Conservation (phyloP, 1,140 invertebrate genomes). For the Agrilus planipennis region DNA sequence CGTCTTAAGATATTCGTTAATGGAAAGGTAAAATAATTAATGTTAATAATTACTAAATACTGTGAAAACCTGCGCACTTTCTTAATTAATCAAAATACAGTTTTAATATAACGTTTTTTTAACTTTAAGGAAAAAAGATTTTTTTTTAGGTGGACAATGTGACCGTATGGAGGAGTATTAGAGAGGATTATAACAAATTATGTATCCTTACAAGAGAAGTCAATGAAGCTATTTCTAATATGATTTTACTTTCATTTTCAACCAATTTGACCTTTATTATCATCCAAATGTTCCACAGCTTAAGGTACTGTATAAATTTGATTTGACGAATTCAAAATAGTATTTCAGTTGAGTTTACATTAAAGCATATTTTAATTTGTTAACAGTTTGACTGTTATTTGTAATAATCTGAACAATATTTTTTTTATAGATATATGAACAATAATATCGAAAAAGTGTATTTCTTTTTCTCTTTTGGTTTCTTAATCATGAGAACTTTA, state of each 20-base stretch:
- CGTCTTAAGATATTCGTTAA: constrained; percentile 14
- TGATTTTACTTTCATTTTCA: constrained; percentile 9
- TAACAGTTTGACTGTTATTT: not conserved
- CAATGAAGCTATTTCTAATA: constrained; percentile 7
- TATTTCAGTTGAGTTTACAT: not conserved
- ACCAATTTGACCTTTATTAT: constrained; percentile 9
- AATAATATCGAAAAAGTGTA: constrained; percentile 29
- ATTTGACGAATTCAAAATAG: not conserved
- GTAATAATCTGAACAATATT: not conserved
- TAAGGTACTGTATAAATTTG: constrained; percentile 7
- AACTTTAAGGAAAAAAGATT: too few species aligned
- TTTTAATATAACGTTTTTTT: too few species aligned
- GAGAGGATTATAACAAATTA: constrained; percentile 11
- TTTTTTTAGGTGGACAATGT: not conserved
- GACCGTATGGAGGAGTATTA: constrained; percentile 9
- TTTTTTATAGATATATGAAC: constrained; percentile 6
- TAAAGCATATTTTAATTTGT: not conserved
- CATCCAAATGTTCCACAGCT: constrained; percentile 9
- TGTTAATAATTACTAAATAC: too few species aligned
- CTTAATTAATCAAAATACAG: too few species aligned
- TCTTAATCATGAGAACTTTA: constrained; percentile 41
- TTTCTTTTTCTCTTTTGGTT: constrained; percentile 46
- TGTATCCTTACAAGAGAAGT: constrained; percentile 8
- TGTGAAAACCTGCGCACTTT: too few species aligned
- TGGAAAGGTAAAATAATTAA: constrained; percentile 5